Evolutionary conservation across 1,140 invertebrate species (phyloP).

Genomic region (Nephila pilipes): DNA sequence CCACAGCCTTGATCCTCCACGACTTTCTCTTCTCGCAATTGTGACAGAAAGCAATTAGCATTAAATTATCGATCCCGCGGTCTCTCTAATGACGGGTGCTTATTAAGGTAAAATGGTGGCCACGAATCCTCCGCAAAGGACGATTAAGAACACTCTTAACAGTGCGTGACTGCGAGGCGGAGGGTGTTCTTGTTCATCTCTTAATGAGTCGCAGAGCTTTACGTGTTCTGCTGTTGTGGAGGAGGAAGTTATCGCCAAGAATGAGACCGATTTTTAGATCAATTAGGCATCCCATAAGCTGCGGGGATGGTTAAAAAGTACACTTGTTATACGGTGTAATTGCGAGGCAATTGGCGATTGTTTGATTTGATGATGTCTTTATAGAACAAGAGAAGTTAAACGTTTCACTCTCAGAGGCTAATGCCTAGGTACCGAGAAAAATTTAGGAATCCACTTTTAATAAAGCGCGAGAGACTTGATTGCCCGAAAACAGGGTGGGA

Average conservation of each 20-base stretch:
- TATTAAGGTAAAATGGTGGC: conserved; percentile 35
- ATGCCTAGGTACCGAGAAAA: neutral
- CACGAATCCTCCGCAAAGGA: neutral
- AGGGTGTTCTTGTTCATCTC: neutral
- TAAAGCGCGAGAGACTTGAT: too few relatives aligned
- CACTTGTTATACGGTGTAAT: neutral
- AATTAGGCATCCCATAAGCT: neutral
- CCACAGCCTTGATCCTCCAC: neutral
- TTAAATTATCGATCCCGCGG: conserved; percentile 31
- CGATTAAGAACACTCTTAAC: conserved; percentile 10
- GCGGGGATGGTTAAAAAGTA: neutral
- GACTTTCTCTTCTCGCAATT: neutral
- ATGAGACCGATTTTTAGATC: conserved; percentile 31
- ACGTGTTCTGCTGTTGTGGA: neutral
- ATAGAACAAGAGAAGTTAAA: neutral
- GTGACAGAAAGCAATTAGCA: conserved; percentile 35
- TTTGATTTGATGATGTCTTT: conserved; percentile 11
- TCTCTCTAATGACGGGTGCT: neutral
- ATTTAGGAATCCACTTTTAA: too few relatives aligned
- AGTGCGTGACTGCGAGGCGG: conserved; percentile 5
- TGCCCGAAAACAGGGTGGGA: too few relatives aligned
- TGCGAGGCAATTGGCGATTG: neutral
- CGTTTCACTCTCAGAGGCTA: neutral
- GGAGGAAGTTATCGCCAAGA: conserved; percentile 11
- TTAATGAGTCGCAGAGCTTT: conserved; percentile 11